Percentiles rank a stretch among this genome's conserved stretches.
Evolutionary conservation across 2,888 invertebrate genomes (phyloP).

Genomic region (Miltochrista miniata): DNA sequence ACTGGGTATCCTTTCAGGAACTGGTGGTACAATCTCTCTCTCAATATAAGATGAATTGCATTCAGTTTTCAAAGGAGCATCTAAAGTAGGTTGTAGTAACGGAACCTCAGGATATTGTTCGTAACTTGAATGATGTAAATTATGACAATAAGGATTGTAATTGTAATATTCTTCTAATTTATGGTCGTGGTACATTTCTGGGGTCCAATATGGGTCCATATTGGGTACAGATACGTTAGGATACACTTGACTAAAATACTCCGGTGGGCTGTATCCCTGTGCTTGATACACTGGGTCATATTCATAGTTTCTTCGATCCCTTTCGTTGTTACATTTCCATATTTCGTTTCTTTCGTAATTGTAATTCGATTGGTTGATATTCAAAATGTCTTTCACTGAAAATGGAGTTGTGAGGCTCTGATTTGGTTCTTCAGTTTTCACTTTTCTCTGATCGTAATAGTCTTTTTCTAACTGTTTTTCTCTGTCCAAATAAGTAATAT

Average conservation of each 20-base stretch:
- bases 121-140: constrained; percentile 64
- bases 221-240: constrained; percentile 63
- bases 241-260: constrained; percentile 63
- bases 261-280: constrained; percentile 58
- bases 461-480: constrained; percentile 45
- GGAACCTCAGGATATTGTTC: constrained; percentile 55
- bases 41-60: constrained; percentile 14
- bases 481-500: constrained; percentile 44
- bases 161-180: constrained; percentile 70
- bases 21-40: constrained; percentile 28
- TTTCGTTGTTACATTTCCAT: constrained; percentile 62
- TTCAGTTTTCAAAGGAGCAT: constrained; percentile 44
- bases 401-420: constrained; percentile 66
- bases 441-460: constrained; percentile 49
- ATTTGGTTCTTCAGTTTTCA: constrained; percentile 58
- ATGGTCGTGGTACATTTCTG: constrained; percentile 62
- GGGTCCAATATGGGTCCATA: constrained; percentile 66
- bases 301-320: constrained; percentile 55
- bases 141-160: constrained; percentile 69
- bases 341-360: constrained; percentile 63
- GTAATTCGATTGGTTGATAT: constrained; percentile 60
- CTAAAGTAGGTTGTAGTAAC: constrained; percentile 35
- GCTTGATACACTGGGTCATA: constrained; percentile 57
- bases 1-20: constrained; percentile 20
- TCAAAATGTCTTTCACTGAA: constrained; percentile 73